Base-by-base conservation (phyloP, 2,888 invertebrate genomes). In the Margaritifera margaritifera region DNA sequence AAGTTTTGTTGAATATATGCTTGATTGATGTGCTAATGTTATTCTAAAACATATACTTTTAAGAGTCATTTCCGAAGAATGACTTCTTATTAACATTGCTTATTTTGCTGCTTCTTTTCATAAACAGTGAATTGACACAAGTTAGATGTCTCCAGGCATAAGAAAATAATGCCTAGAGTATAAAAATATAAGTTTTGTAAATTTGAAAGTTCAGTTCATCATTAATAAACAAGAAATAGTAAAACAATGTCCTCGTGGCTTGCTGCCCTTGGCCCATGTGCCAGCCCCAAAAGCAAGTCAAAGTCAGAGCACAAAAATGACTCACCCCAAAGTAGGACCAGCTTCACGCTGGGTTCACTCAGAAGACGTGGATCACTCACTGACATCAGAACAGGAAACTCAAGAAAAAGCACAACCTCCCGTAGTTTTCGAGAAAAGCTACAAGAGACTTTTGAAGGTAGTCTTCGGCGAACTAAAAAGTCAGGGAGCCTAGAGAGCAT, bases 401-500 rank as follows among this genome's bases (percentile, higher is more conserved):
- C 69, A 20, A 71, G 74, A 54, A 77, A 77, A 62, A 72, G 74
- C 11, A 74, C 72, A 22, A 70, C 66, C 53, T 72, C 71, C 8
- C 71, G 77, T 62, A 77, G 77, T 64, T 77, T 77, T 68, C 68
- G 74, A 20, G 77, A 77, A 64, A 74, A 72, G 60, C 50, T 77
- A 52, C 72, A 72, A 18, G 70, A 77, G 51, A 77, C 77, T 63
- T 77, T 77, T 51, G 77, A 77, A 54, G 77, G 77, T 15, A 74
- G 74, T 72, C 70, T 77, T 53, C 68, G 74, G 3, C 55, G 68
- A 57, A 68, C 68, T 15, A 77, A 74, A 58, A 77, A 77, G 57
- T 62, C 74, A n/a, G 77, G 77, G 20, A 77, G 77, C 63, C 59
- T 77, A 25, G 77, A 77, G 58, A 74, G 72, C 50, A 70, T 77